Percentiles rank a stretch among this genome's conserved stretches.
Conservation (phyloP, 2,797 vertebrate species). For the Anguilla obscura region DNA sequence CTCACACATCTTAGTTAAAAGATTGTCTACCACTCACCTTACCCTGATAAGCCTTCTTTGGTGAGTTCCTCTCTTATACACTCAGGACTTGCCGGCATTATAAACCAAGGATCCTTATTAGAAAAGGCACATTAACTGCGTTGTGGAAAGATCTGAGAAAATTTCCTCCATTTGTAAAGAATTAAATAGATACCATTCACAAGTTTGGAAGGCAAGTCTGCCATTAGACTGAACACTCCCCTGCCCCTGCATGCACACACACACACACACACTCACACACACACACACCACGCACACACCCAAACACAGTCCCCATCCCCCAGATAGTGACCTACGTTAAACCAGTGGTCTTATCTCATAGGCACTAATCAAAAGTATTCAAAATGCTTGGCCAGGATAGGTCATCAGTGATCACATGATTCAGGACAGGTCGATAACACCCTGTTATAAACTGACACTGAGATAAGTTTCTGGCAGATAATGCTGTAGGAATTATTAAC, state of each 20-base stretch:
- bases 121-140: slow-evolving; percentile 66
- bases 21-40: slow-evolving; percentile 64
- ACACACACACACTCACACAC: slow-evolving; percentile 75
- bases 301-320: slow-evolving; percentile 70
- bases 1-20: slow-evolving; percentile 1
- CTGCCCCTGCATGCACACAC: slow-evolving; percentile 66
- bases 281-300: slow-evolving; percentile 22
- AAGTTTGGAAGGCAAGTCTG: slow-evolving; percentile 70
- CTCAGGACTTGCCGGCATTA: slow-evolving; percentile 70
- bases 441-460: slow-evolving; percentile 97
- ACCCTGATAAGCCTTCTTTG: slow-evolving; percentile 64
- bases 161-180: slow-evolving; percentile 56
- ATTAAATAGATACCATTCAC: slow-evolving; percentile 55
- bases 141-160: slow-evolving; percentile 62
- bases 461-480: slow-evolving; percentile 94
- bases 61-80: slow-evolving; percentile 63
- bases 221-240: slow-evolving; percentile 48
- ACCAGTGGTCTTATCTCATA: slow-evolving; percentile 75
- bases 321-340: slow-evolving; percentile 77
- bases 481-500: slow-evolving; percentile 94
- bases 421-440: slow-evolving; percentile 74
- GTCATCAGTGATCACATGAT: slow-evolving; percentile 68
- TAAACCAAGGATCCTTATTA: slow-evolving; percentile 58
- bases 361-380: slow-evolving; percentile 75
- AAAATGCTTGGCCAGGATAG: slow-evolving; percentile 70